Percentiles rank a stretch among this genome's conserved stretches.
Conservation (phyloP, 2,113 vertebrate species). For the Phrynosoma blainvillii region DNA sequence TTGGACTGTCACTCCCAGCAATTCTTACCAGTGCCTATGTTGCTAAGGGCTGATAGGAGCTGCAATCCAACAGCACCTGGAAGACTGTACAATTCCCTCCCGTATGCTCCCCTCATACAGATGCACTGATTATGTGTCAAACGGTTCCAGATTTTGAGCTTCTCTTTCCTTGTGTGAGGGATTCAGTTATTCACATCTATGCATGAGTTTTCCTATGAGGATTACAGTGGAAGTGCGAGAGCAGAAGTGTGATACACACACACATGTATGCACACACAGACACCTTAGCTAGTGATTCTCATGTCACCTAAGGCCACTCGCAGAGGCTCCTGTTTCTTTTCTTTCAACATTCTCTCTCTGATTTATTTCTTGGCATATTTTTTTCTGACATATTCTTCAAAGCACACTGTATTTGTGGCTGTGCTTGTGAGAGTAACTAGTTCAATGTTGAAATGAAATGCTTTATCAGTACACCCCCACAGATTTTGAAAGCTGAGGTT, state of each 20-base stretch:
- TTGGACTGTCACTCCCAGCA: too few relatives aligned
- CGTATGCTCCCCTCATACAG: neutral
- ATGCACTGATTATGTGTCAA: neutral
- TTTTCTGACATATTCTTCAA: conserved; percentile 59
- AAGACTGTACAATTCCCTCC: too few relatives aligned
- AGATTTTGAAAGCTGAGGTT: conserved; percentile 69
- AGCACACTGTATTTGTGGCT: conserved; percentile 56
- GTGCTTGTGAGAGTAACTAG: conserved; percentile 63
- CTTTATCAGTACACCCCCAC: conserved; percentile 56
- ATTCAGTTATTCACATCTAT: neutral
- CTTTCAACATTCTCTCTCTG: conserved; percentile 26
- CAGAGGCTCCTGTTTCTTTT: conserved; percentile 40
- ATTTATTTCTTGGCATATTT: conserved; percentile 31
- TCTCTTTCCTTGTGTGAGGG: too few relatives aligned
- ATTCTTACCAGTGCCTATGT: too few relatives aligned
- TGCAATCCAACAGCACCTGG: neutral
- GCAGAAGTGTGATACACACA: neutral
- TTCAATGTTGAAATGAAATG: conserved; percentile 61
- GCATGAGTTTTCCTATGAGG: neutral
- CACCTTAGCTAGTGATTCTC: conserved; percentile 7
- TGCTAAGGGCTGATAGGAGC: too few relatives aligned
- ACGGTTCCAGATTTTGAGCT: too few relatives aligned
- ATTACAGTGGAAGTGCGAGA: neutral
- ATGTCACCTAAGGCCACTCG: conserved; percentile 18
- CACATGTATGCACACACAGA: neutral